Base-by-base conservation (phyloP, 2,888 invertebrate genomes). In the Plebejus argus region DNA sequence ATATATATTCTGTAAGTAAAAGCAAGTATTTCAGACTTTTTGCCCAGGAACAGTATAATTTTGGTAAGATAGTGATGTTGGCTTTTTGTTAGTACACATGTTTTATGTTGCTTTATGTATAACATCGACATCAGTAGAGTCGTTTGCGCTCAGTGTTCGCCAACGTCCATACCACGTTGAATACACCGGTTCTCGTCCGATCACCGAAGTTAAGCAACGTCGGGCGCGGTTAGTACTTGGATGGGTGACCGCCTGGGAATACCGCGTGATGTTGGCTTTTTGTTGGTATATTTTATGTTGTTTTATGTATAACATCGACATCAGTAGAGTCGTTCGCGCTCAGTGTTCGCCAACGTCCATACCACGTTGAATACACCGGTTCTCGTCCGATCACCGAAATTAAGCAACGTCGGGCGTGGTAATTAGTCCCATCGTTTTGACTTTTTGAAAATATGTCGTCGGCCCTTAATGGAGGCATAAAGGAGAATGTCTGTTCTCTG, bases 371-470 rank as follows among this genome's bases (percentile, higher is more conserved):
- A 90, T 82, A 89, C 91, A 90, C 91, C 90, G 91, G 90, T 90
- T 91, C 91, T 91, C 91, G 91, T 92, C 91, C 91, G 91, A 92
- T 92, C 91, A 92, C 92, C 91, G 91, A 91, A 91, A 90, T 91
- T 90, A 92, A 53, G 53, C 91, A 91, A 90, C 90, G 87, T 91
- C 89, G 91, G 91, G 90, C 91, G 91, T 85, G 89, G 89, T 92
- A 3, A 49, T 49, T 49, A 3, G 49, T 18, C 53, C 53, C 53
- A 18, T 15, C 53, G 18, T 15, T 53, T 53, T 53, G 53, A 53
- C 53, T 53, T 53, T 74, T 53, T 45, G 18, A 28, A 72, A 72
- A 74, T 23, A 74, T 74, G 53, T 74, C 74, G 49, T 45, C 39
- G 45, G 71, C 76, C 20, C 74, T 49, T 33, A 28, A 77, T 77